Conservation (phyloP, 2,113 vertebrate genomes). For the Chaenocephalus aceratus region DNA sequence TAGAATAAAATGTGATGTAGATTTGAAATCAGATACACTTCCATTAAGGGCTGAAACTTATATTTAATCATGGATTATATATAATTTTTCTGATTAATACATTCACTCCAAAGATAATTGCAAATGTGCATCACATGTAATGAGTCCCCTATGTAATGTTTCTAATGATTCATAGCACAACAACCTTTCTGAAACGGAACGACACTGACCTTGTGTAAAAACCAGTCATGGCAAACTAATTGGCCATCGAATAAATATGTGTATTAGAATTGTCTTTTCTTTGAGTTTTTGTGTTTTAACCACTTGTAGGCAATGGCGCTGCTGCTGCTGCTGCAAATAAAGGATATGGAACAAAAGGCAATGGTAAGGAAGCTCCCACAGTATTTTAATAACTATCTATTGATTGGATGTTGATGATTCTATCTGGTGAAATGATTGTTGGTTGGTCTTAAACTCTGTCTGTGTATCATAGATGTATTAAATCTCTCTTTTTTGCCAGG, state of each 20-base stretch:
- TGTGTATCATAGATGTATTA: not conserved
- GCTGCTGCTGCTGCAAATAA: constrained; percentile 16
- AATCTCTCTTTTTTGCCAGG: constrained; percentile 33
- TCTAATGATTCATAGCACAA: no score
- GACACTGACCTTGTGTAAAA: no score
- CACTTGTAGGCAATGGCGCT: constrained; percentile 41
- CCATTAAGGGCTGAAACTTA: no score
- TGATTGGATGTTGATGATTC: not conserved
- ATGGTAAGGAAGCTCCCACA: constrained; percentile 21
- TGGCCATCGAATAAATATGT: no score
- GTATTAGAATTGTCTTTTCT: no score
- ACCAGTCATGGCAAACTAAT: no score
- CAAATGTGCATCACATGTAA: no score
- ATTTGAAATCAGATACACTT: not conserved
- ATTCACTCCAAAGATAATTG: no score
- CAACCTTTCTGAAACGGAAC: no score
- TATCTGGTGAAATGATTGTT: not conserved
- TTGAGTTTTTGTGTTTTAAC: not conserved
- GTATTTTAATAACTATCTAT: not conserved
- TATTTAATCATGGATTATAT: no score
- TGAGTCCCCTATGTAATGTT: no score
- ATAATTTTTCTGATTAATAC: no score
- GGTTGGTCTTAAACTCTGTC: not conserved
- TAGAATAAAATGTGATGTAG: not conserved
- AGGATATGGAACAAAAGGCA: constrained; percentile 56